Base-by-base conservation (phyloP, 2,888 invertebrate genomes). In the Neoscelio sp. region DNA sequence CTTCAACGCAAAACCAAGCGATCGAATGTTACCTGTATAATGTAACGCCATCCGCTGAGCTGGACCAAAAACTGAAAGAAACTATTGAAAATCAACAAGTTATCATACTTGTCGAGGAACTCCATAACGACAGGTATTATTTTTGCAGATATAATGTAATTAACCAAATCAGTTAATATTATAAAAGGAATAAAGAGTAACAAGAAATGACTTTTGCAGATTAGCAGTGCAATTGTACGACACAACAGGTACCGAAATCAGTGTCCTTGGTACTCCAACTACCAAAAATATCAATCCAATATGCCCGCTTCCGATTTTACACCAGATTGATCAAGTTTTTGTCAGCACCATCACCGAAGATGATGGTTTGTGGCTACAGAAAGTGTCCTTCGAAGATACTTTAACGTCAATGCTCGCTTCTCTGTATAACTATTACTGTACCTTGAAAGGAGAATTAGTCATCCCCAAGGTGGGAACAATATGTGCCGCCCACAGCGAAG, bases 191-290 rank as follows among this genome's bases (percentile, higher is more conserved):
- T n/a, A n/a, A n/a, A n/a, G n/a, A n/a, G n/a, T n/a, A n/a, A n/a
- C n/a, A n/a, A n/a, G n/a, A n/a, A n/a, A n/a, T 80, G 70, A 76
- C 71, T 79, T 28, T 80, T 91, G 1, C 88, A 96, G 96, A 76
- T 90, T 96, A 78, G 91, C 94, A 64, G 92, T 95, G 64, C 93
- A 94, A 1, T 90, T 96, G 1, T 95, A 95, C 85, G 92, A 94
- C 62, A 28, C 30, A 44, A 73, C 60, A 64, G 91, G 86, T 3
- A 73, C 76, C 0, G 84, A 79, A 38, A 84, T 87, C 28, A 85
- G 82, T 33, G 23, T 84, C 0, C 40, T 77, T n/a, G 71, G 81
- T 70, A 83, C 83, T 23, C n/a, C n/a, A n/a, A 6, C 6, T 23
- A 1, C 17, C 5, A 87, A 88, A 12, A 92, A 92, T 84, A 87